Base-by-base conservation (phyloP, 2,888 invertebrate genomes). In the Drosophila villosipedis region DNA sequence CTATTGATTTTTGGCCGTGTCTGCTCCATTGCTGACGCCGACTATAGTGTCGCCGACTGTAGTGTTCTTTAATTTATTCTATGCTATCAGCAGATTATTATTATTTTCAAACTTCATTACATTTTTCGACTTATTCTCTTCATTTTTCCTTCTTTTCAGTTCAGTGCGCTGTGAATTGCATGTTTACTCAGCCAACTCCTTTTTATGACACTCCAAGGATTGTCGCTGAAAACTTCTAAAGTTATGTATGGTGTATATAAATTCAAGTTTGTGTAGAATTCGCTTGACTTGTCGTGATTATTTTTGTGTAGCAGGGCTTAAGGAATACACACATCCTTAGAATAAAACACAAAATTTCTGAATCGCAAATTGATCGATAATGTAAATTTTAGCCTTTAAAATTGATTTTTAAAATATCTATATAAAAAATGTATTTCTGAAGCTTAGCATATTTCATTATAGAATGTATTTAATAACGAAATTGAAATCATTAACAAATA, bases 1-100 rank as follows among this genome's bases (percentile, higher is more conserved):
- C 78, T 92, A 92, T 92, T 88, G 92, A 92, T 92, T 92, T 92
- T 92, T 73, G 52, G 55, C 57, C 50, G 57, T 60, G 62, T 63
- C 39, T 65, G 58, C 59, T 62, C 47, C 61, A 57, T 39, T 35
- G 70, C 80, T 80, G 66, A 77, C 72, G 74, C 74, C 80, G 57
- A 41, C 39, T 68, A 62, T 75, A 73, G 88, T 83, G 90, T 88
- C 66, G 90, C 84, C 66, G 79, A 65, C 67, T 79, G 71, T 78
- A 88, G 84, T 89, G 83, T 76, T 57, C 73, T 74, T 85, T 83
- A 83, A 90, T 87, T 78, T 85, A 83, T 88, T 80, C 82, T 76
- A 61, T 76, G 76, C 62, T 78, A 78, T 63, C 69, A 76, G 69
- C 70, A 71, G 63, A 77, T 85, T 75, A 68, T 83, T 67, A 78